Conservation (phyloP, 37 sponge, comb jelly and placozoan species). For the Agelas oroides region DNA sequence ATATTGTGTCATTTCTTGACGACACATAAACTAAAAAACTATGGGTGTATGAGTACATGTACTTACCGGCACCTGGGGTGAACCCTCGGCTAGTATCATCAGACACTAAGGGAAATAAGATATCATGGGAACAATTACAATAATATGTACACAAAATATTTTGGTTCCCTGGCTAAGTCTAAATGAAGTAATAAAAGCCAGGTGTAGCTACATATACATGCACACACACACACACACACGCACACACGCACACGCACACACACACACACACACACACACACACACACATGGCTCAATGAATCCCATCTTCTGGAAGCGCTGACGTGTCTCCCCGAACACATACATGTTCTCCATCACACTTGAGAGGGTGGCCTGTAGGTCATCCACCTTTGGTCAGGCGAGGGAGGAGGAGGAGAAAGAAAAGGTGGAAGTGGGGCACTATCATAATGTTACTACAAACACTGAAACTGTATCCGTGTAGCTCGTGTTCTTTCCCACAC, state of each 20-base stretch:
- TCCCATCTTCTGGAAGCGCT: background rate
- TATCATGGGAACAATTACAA: no score
- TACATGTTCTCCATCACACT: background rate
- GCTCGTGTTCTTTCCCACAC: background rate
- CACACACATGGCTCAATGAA: constrained; percentile 11
- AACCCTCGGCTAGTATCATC: no score
- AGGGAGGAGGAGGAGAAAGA: no score
- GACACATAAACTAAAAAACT: no score
- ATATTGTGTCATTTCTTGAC: no score
- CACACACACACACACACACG: constrained; percentile 37
- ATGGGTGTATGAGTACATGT: no score
- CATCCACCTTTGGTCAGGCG: background rate
- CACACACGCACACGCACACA: constrained; percentile 24
- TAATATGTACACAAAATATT: no score
- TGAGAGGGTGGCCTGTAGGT: background rate
- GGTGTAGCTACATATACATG: background rate
- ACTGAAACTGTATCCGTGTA: no score
- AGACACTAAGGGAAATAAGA: no score
- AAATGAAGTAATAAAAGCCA: background rate
- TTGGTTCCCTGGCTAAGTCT: background rate
- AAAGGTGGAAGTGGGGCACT: no score
- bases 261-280: background rate
- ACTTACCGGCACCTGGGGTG: no score
- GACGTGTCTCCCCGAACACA: background rate
- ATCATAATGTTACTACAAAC: no score